Conservation (phyloP, 2,888 invertebrate genomes). For the Drymonia ruficornis region DNA sequence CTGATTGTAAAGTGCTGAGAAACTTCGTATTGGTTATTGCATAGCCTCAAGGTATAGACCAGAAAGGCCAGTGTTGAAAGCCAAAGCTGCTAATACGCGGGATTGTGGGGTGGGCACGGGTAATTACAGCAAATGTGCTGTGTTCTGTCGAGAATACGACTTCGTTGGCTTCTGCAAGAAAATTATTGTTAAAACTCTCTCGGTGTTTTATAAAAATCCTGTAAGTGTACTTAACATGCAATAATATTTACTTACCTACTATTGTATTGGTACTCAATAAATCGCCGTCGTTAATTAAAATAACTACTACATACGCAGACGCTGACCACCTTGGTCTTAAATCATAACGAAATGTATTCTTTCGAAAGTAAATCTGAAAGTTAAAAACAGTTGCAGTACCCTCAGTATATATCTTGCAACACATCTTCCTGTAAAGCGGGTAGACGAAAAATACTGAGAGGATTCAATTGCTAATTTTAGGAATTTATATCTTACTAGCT, state of each 20-base stretch:
- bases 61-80: conserved; percentile 54
- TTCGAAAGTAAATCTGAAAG: neutral
- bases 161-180: conserved; percentile 9
- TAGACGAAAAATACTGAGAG: too few species aligned
- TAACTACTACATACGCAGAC: neutral
- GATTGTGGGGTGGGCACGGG: conserved; percentile 70
- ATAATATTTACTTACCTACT: too few species aligned
- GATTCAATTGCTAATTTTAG: too few species aligned
- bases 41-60: conserved; percentile 43
- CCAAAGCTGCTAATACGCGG: conserved; percentile 66
- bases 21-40: conserved; percentile 11
- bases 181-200: neutral
- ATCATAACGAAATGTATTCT: neutral
- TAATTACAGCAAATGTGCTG: conserved; percentile 79
- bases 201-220: neutral
- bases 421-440: too few species aligned
- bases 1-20: conserved; percentile 33
- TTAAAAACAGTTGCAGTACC: neutral
- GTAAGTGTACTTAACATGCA: too few species aligned
- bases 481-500: too few species aligned
- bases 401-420: neutral
- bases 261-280: neutral
- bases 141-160: conserved; percentile 69
- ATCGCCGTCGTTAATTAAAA: neutral
- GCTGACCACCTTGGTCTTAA: neutral